Evolutionary conservation across 2,888 invertebrate species (phyloP).

Genomic region (Nezara viridula): DNA sequence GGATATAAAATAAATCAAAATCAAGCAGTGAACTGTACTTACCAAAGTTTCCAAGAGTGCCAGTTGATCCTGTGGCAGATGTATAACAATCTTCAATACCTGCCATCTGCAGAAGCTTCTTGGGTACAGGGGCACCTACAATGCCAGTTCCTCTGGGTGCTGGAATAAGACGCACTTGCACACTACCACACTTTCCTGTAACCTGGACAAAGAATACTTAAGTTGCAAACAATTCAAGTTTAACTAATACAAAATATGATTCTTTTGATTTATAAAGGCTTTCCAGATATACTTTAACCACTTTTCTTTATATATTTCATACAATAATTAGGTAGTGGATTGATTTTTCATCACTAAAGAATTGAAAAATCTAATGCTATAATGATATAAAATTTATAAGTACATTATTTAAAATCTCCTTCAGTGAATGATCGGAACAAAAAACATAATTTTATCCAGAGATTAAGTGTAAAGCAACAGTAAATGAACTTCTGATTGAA

Average conservation of each 20-base stretch:
- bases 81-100: slow-evolving; percentile 99
- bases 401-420: no score
- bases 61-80: slow-evolving; percentile 96
- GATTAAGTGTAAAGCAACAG: no score
- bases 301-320: background rate
- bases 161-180: slow-evolving; percentile 96
- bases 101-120: slow-evolving; percentile 98
- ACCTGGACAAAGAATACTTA: slow-evolving; percentile 75
- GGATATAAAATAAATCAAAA: no score
- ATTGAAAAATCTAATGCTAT: background rate
- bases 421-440: no score
- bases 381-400: no score
- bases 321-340: slow-evolving; percentile 65
- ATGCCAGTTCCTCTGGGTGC: slow-evolving; percentile 98
- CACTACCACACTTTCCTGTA: slow-evolving; percentile 99
- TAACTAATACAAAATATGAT: background rate
- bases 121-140: slow-evolving; percentile 98
- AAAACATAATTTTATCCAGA: no score
- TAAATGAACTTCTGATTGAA: no score
- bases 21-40: no score
- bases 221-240: slow-evolving; percentile 25
- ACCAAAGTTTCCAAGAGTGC: slow-evolving; percentile 95
- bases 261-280: background rate
- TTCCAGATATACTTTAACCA: slow-evolving; percentile 53
- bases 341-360: slow-evolving; percentile 71